Percentiles rank a stretch among this genome's conserved stretches.
These are phyloP conservation scores for Schizothorax lantsangensis DNA, from an alignment of 2,797 vertebrate genomes.

Conservation along the genomic window DNA sequence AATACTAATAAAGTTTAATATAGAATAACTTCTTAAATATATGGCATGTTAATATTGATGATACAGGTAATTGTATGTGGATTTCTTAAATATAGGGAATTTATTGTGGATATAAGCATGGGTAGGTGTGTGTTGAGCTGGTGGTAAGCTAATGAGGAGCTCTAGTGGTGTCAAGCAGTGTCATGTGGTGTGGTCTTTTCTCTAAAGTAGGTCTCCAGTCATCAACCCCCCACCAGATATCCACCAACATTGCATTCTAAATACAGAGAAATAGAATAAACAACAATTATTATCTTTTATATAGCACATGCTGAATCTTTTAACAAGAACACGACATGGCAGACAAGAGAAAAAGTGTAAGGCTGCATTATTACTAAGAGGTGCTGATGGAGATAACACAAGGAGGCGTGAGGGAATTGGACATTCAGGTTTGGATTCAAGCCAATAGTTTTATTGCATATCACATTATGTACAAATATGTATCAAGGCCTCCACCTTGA, in stretches of 20 bases:
- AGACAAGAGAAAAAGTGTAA: not conserved
- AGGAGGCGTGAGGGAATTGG: not conserved
- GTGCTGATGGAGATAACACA: not conserved
- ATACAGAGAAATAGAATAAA: constrained; percentile 10
- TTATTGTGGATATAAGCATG: not conserved
- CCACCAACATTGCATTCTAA: constrained; percentile 22
- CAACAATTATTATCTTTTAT: constrained; percentile 16
- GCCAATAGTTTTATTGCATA: not conserved
- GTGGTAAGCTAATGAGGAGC: constrained; percentile 50
- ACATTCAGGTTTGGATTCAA: not conserved
- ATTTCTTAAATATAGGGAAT: not conserved
- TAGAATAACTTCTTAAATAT: too few species aligned
- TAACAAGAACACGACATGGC: constrained; percentile 2
- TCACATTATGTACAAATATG: not conserved
- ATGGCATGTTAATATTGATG: not conserved
- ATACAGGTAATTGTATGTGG: not conserved
- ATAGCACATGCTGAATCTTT: not conserved
- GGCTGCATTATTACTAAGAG: not conserved
- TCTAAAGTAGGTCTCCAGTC: constrained; percentile 38
- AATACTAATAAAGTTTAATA: too few species aligned
- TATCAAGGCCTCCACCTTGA: constrained; percentile 8
- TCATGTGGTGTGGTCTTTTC: constrained; percentile 38
- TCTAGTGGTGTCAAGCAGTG: constrained; percentile 38
- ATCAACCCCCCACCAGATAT: constrained; percentile 51
- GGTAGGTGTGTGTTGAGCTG: not conserved